Evolutionary conservation across 2,888 invertebrate species (phyloP).

Genomic region (Anodontia alba): DNA sequence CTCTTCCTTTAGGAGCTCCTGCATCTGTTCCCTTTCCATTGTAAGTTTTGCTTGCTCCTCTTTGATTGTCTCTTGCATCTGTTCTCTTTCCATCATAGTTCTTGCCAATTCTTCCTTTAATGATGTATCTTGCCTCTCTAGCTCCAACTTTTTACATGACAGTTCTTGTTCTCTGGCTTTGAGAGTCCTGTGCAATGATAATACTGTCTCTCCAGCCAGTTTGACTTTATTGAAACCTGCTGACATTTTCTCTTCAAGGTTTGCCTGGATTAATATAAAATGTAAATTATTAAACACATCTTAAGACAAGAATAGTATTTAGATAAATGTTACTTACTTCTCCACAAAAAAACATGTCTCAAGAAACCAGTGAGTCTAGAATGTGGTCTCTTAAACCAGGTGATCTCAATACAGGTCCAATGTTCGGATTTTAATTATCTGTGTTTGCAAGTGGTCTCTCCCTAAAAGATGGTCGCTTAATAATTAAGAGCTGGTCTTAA

Average conservation of each 20-base stretch:
- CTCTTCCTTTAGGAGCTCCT: not conserved
- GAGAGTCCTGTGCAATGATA: not conserved
- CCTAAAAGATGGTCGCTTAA: no score
- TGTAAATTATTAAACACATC: no score
- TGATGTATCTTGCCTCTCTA: not conserved
- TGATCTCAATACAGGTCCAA: no score
- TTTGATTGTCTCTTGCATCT: conserved; percentile 21
- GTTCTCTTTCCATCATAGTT: conserved; percentile 13
- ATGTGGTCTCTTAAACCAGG: no score
- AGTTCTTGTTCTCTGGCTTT: not conserved
- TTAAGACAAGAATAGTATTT: no score
- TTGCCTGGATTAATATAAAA: not conserved
- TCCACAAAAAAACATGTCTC: no score
- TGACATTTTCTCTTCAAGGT: conserved; percentile 7
- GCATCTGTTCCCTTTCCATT: conserved; percentile 7
- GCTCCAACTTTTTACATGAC: not conserved
- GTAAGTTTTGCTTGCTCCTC: conserved; percentile 5
- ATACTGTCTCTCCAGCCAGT: not conserved
- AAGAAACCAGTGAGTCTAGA: no score
- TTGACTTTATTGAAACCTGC: not conserved
- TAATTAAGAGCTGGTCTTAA: no score
- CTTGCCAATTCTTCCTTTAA: not conserved
- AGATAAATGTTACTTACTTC: no score
- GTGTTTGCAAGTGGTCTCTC: no score
- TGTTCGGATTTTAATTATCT: no score